Evolutionary conservation across 2,797 vertebrate species (phyloP).

Genomic region (Anomalospiza imberbis): DNA sequence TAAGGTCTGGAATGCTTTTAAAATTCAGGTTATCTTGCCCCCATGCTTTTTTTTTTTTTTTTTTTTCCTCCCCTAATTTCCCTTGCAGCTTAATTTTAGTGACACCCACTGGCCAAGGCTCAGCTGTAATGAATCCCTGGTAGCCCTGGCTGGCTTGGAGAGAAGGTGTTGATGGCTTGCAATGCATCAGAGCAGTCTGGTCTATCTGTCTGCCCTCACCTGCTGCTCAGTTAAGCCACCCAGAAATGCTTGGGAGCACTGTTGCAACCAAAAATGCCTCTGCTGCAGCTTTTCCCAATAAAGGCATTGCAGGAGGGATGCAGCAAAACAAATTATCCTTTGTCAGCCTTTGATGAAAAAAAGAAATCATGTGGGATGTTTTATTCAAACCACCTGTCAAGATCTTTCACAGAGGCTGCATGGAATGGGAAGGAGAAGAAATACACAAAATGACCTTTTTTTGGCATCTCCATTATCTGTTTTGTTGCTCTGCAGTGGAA

Average conservation of each 20-base stretch:
- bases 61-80: neutral
- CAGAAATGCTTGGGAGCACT: neutral
- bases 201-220: neutral
- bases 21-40: neutral
- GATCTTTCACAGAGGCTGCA: neutral
- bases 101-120: conserved; percentile 41
- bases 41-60: too few species aligned
- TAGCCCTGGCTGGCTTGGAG: neutral
- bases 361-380: neutral
- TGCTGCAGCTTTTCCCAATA: neutral
- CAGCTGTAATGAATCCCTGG: neutral
- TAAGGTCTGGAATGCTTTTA: neutral
- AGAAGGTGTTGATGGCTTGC: neutral
- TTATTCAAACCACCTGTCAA: neutral
- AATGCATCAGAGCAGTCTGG: neutral
- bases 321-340: neutral
- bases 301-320: neutral
- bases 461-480: neutral
- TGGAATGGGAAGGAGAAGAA: neutral
- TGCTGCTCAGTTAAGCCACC: neutral
- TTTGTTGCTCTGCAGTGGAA: neutral
- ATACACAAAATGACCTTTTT: neutral
- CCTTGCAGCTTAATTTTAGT: conserved; percentile 11
- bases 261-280: neutral
- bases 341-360: neutral